Percentiles rank a stretch among this genome's conserved stretches.
phyloP scores from a whole-genome alignment of 2,888 invertebrate genomes.

The Apamea sordens region DNA sequence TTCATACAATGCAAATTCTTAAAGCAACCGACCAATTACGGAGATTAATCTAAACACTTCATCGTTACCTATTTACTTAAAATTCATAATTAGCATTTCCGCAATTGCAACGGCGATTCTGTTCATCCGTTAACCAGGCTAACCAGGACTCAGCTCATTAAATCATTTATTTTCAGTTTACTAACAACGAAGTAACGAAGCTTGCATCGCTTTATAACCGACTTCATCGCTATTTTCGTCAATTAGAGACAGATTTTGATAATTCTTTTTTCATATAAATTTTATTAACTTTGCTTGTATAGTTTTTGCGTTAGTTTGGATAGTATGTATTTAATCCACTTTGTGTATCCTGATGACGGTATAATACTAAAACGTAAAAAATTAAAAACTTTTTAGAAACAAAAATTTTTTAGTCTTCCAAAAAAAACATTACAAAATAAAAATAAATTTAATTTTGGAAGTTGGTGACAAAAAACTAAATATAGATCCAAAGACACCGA shows the following conservation, averaged over 20 bases:
- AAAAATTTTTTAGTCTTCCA: too few species aligned
- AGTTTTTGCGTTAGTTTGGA: background rate
- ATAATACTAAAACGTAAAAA: background rate
- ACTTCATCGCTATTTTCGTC: background rate
- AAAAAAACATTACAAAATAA: background rate
- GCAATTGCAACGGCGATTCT: background rate
- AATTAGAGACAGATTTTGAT: background rate
- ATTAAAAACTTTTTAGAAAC: too few species aligned
- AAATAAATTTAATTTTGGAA: background rate
- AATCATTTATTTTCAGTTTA: background rate
- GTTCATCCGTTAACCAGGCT: background rate
- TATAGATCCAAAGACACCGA: background rate
- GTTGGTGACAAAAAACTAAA: background rate
- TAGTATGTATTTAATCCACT: background rate
- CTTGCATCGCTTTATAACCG: background rate
- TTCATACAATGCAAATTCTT: slow-evolving; percentile 31
- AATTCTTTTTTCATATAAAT: background rate
- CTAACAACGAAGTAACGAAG: background rate
- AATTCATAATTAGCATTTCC: background rate
- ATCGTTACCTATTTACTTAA: slow-evolving; percentile 1
- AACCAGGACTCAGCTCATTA: background rate
- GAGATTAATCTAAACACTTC: slow-evolving; percentile 19
- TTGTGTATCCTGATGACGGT: background rate
- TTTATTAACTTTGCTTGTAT: background rate
- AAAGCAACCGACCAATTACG: slow-evolving; percentile 26